Conservation (phyloP, 2,797 vertebrate species). For the Gallinago nigripennis region DNA sequence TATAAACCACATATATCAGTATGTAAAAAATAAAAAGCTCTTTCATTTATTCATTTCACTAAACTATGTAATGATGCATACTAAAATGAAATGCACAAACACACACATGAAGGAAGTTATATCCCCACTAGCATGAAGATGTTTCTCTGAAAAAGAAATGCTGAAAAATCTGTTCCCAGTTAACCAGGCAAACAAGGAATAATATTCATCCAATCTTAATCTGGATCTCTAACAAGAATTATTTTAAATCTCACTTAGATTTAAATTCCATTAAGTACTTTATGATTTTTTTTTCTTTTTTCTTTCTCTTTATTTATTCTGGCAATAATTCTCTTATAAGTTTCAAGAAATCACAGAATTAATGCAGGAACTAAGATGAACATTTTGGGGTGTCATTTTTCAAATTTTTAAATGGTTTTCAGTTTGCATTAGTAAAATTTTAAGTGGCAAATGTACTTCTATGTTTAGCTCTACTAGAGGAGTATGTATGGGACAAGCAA, state of each 20-base stretch:
- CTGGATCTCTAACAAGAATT: not conserved
- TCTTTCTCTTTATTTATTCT: not conserved
- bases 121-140: not conserved
- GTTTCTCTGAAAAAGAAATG: not conserved
- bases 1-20: slow-evolving; percentile 18
- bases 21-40: not conserved
- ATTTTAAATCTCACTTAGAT: not conserved
- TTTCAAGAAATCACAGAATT: slow-evolving; percentile 25
- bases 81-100: not conserved
- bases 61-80: slow-evolving; percentile 38
- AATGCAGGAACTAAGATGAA: not conserved
- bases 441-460: not conserved
- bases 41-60: slow-evolving; percentile 53
- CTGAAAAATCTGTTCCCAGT: not conserved
- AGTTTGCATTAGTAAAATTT: slow-evolving; percentile 27
- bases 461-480: not conserved
- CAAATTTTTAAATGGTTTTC: not conserved
- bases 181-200: slow-evolving; percentile 19
- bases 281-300: not conserved
- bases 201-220: slow-evolving; percentile 1
- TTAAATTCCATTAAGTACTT: not conserved
- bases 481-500: not conserved
- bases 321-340: not conserved
- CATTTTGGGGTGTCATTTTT: not conserved
- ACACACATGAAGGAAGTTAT: not conserved